phyloP scores from a whole-genome alignment of 2,113 vertebrate genomes.

The Mellivora capensis region DNA sequence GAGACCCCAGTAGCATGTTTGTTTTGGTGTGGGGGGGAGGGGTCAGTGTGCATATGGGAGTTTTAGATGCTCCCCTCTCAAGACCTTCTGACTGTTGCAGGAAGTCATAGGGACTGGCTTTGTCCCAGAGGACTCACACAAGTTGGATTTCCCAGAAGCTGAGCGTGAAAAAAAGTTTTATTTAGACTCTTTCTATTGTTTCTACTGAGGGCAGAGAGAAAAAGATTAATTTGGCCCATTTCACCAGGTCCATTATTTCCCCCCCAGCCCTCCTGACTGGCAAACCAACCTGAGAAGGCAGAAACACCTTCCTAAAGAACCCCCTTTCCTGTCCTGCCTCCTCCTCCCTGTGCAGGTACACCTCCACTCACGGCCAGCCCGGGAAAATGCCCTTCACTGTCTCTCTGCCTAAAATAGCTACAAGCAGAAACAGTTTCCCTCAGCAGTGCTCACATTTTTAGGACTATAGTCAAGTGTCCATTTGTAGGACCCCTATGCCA shows the following conservation, averaged over 20 bases:
- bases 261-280: not conserved
- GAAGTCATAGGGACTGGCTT: not conserved
- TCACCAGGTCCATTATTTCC: not conserved
- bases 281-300: not conserved
- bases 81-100: not conserved
- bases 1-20: not conserved
- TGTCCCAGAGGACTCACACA: not conserved
- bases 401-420: constrained; percentile 16
- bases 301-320: not conserved
- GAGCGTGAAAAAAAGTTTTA: not conserved
- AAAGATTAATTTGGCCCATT: not conserved
- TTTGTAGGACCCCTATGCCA: not conserved
- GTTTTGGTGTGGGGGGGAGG: not conserved
- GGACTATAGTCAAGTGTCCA: not conserved
- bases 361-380: not conserved
- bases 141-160: not conserved
- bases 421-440: not conserved
- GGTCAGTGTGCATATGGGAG: too few relatives aligned
- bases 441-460: not conserved
- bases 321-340: not conserved
- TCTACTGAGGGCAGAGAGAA: not conserved
- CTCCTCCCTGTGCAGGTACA: not conserved
- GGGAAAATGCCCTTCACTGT: not conserved
- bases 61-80: not conserved
- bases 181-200: not conserved